Evolutionary conservation across 53 echinoderm and acorn worm species (phyloP).

Genomic region (Pentamera pediparva): DNA sequence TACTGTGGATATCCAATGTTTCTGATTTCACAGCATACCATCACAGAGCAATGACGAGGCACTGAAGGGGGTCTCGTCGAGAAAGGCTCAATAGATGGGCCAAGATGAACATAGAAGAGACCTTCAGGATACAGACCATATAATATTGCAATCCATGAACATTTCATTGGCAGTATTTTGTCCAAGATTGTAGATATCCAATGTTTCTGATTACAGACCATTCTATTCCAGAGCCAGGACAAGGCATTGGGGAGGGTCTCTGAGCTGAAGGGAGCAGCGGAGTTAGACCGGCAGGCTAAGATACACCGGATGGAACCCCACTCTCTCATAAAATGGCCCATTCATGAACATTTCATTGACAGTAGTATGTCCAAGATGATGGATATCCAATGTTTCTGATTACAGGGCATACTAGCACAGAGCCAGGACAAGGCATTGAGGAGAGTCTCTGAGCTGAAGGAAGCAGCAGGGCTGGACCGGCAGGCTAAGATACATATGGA

Average conservation of each 20-base stretch:
- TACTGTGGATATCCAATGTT: not conserved
- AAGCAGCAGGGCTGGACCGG: slow-evolving; percentile 89
- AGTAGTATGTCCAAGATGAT: no score
- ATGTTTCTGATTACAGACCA: slow-evolving; percentile 38
- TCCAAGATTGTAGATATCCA: no score
- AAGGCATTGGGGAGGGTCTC: no score
- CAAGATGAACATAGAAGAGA: slow-evolving; percentile 81
- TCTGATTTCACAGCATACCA: slow-evolving; percentile 60
- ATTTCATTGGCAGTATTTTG: no score
- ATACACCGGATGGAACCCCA: no score
- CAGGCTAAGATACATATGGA: slow-evolving; percentile 89
- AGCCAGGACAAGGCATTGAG: slow-evolving; percentile 95
- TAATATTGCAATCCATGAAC: no score
- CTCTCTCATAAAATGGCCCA: no score
- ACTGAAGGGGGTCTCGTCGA: slow-evolving; percentile 78
- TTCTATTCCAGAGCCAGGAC: slow-evolving; percentile 85
- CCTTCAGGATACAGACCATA: slow-evolving; percentile 65
- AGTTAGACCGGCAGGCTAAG: no score
- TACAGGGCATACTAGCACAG: slow-evolving; percentile 79
- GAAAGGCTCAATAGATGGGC: slow-evolving; percentile 79
- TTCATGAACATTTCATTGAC: no score
- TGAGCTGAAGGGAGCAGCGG: no score
- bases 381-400: not conserved
- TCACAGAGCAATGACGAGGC: slow-evolving; percentile 95
- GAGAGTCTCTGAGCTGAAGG: slow-evolving; percentile 92